These are phyloP conservation scores for Psettodes erumei DNA, from an alignment of 2,113 vertebrate species.

Conservation along the genomic window DNA sequence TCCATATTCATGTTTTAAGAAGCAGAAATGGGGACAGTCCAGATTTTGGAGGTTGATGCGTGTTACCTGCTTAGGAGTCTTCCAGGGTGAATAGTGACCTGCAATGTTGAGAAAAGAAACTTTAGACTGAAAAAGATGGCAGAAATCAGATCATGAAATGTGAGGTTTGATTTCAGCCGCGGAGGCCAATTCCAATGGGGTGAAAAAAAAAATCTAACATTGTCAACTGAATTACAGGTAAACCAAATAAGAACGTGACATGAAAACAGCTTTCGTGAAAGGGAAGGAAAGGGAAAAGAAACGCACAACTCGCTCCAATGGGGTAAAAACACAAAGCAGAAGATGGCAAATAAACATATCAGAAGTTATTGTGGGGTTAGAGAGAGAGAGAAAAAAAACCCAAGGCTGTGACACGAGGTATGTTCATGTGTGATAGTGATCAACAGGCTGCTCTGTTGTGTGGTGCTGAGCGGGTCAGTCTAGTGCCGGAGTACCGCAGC, in stretches of 20 bases:
- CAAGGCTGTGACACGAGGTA: background rate
- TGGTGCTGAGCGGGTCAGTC: background rate
- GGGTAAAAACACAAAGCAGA: slow-evolving; percentile 21
- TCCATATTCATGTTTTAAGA: slow-evolving; percentile 37
- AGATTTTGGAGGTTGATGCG: slow-evolving; percentile 72
- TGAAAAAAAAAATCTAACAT: background rate
- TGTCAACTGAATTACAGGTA: slow-evolving; percentile 19
- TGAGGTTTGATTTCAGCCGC: background rate
- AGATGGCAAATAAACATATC: background rate
- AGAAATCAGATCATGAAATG: slow-evolving; percentile 23
- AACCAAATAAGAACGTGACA: slow-evolving; percentile 15
- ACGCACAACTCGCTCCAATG: background rate
- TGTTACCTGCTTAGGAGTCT: slow-evolving; percentile 98
- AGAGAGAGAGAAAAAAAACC: slow-evolving; percentile 3
- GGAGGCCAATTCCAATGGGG: background rate
- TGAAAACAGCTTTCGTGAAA: background rate
- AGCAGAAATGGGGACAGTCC: slow-evolving; percentile 42
- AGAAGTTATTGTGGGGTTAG: background rate
- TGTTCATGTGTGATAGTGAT: background rate
- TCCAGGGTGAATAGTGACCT: slow-evolving; percentile 99
- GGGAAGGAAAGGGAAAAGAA: slow-evolving; percentile 5
- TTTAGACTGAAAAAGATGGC: slow-evolving; percentile 69
- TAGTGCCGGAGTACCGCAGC: background rate
- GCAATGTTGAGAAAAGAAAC: slow-evolving; percentile 87
- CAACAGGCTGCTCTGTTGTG: background rate